These are phyloP conservation scores for Leptinotarsa rubiginosa DNA, from an alignment of 2,888 invertebrate genomes.

Conservation along the genomic window DNA sequence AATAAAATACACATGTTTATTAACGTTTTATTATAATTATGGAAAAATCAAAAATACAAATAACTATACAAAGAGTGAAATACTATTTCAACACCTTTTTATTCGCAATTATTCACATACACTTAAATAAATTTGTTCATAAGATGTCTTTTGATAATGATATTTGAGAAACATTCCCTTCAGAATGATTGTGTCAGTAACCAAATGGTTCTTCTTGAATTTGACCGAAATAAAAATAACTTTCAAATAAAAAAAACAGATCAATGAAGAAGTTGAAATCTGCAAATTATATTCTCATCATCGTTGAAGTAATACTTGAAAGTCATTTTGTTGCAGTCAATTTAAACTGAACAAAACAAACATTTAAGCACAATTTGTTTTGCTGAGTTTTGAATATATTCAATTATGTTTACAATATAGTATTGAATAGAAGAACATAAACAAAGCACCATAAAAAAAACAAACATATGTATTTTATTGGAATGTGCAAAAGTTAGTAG, in stretches of 20 bases:
- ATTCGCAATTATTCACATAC: not conserved
- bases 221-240: too few relatives aligned
- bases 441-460: constrained; percentile 38
- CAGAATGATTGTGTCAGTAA: too few relatives aligned
- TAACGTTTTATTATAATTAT: constrained; percentile 37
- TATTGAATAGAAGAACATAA: not conserved
- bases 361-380: not conserved
- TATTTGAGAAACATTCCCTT: not conserved
- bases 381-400: not conserved
- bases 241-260: too few relatives aligned
- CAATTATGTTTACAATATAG: not conserved
- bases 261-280: too few relatives aligned
- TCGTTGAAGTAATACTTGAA: too few relatives aligned
- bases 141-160: not conserved
- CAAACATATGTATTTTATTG: constrained; percentile 55
- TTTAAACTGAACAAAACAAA: too few relatives aligned
- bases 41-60: not conserved
- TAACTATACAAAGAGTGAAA: not conserved
- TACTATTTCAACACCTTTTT: not conserved
- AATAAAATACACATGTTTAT: constrained; percentile 61
- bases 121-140: not conserved
- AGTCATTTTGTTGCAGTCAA: too few relatives aligned
- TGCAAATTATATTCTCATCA: too few relatives aligned
- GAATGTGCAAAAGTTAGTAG: constrained; percentile 24
- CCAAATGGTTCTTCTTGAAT: too few relatives aligned